Conservation (phyloP, 2,113 vertebrate genomes). For the Murina feae region DNA sequence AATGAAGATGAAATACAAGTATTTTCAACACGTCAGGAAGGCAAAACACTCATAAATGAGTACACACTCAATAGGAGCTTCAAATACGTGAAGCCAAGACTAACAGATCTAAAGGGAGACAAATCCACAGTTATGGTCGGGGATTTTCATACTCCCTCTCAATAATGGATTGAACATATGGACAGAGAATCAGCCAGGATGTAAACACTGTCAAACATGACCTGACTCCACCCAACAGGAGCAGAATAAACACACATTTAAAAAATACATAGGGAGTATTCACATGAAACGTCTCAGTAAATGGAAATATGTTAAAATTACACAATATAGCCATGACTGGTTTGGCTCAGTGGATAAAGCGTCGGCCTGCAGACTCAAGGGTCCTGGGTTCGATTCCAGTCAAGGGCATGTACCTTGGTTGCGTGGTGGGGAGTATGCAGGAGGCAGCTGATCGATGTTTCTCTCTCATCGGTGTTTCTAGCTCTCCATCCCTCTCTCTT, state of each 20-base stretch:
- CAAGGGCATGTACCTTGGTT: too few species aligned
- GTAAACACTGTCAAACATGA: neutral
- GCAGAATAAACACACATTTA: too few species aligned
- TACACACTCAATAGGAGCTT: neutral
- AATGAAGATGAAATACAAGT: neutral
- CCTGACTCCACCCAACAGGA: neutral
- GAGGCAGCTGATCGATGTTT: too few species aligned
- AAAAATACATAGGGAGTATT: neutral
- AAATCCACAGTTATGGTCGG: neutral
- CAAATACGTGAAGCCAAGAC: neutral
- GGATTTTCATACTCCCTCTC: neutral
- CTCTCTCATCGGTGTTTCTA: too few species aligned
- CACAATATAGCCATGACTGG: too few species aligned
- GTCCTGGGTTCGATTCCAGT: too few species aligned
- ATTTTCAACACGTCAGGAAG: neutral
- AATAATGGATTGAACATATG: fast-evolving
- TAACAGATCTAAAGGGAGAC: neutral
- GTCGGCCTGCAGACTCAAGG: too few species aligned
- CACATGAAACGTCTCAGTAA: neutral
- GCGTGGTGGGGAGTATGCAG: too few species aligned
- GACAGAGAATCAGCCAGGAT: neutral
- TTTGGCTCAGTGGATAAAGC: too few species aligned
- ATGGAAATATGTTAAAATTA: neutral
- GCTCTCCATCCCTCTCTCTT: too few species aligned
- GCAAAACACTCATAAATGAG: neutral